Percentiles rank a stretch among this genome's conserved stretches.
Conservation (phyloP, 2,797 vertebrate species). For the Sebastes melanostomus region DNA sequence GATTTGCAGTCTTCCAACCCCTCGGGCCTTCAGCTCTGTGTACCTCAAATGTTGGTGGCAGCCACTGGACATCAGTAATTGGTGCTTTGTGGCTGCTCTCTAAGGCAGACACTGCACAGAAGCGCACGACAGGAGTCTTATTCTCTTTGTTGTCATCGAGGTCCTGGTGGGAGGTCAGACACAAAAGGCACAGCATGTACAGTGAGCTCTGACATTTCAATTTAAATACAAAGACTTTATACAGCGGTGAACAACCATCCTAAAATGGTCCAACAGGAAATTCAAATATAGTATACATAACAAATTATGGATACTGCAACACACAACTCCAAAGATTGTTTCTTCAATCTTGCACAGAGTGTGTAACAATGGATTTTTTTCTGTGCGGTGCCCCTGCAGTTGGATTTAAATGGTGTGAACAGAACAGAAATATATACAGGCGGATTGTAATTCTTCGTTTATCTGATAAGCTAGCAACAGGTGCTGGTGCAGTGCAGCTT, state of each 20-base stretch:
- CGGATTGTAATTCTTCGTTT: conserved; percentile 29
- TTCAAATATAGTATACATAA: not conserved
- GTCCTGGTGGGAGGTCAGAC: conserved; percentile 62
- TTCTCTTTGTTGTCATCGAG: conserved; percentile 68
- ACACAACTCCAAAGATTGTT: not conserved
- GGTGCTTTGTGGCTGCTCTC: conserved; percentile 84
- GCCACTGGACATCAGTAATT: conserved; percentile 91
- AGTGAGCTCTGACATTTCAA: conserved; percentile 30
- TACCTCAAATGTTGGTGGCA: conserved; percentile 88
- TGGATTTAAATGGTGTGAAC: conserved; percentile 7
- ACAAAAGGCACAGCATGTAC: conserved; percentile 48
- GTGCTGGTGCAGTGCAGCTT: conserved; percentile 37
- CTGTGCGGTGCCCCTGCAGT: not conserved
- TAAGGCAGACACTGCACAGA: conserved; percentile 84
- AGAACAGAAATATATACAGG: not conserved
- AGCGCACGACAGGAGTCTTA: conserved; percentile 75
- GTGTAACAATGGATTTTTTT: not conserved
- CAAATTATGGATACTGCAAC: not conserved
- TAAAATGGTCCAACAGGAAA: not conserved
- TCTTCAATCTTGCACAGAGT: not conserved
- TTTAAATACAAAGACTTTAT: not conserved
- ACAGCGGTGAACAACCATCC: not conserved
- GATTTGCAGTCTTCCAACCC: not conserved
- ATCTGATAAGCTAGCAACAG: conserved; percentile 50
- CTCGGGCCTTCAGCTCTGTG: conserved; percentile 14